phyloP scores from a whole-genome alignment of 2,888 invertebrate genomes.

The Tetragonula carbonaria region DNA sequence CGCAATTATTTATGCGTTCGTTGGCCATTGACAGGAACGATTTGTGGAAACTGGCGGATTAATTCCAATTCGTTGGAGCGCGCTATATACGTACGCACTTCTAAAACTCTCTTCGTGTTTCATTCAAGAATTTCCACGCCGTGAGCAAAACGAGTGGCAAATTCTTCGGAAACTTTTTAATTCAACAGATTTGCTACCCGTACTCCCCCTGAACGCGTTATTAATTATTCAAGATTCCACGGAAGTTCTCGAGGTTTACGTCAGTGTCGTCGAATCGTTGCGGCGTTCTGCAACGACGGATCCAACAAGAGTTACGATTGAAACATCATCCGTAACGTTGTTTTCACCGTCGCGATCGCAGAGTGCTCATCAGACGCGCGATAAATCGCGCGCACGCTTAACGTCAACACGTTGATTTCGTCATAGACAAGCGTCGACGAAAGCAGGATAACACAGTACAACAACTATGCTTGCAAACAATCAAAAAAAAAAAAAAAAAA shows the following conservation, averaged over 20 bases:
- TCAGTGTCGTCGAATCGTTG: not conserved
- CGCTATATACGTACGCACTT: not conserved
- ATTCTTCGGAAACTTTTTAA: not conserved
- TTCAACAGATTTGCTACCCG: not conserved
- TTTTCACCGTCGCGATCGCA: slow-evolving; percentile 40
- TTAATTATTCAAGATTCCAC: not conserved
- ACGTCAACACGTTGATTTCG: slow-evolving; percentile 43
- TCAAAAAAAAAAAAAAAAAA: not conserved
- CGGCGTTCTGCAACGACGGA: slow-evolving; percentile 27
- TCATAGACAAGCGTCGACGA: slow-evolving; percentile 50
- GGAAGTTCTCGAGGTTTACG: not conserved
- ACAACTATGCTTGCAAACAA: slow-evolving; percentile 21
- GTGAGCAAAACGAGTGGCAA: not conserved
- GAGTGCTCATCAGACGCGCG: not conserved
- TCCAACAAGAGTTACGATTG: slow-evolving; percentile 64
- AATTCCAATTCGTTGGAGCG: not conserved
- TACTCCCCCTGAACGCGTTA: not conserved
- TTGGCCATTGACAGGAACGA: slow-evolving; percentile 1
- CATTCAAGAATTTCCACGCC: not conserved
- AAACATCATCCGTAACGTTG: slow-evolving; percentile 61
- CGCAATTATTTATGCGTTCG: slow-evolving; percentile 23
- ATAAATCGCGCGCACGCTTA: slow-evolving; percentile 20
- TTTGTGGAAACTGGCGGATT: not conserved
- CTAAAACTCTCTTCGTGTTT: not conserved
- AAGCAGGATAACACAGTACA: slow-evolving; percentile 19